Evolutionary conservation across 2,113 vertebrate species (phyloP).

Genomic region (Phaetusa simplex): DNA sequence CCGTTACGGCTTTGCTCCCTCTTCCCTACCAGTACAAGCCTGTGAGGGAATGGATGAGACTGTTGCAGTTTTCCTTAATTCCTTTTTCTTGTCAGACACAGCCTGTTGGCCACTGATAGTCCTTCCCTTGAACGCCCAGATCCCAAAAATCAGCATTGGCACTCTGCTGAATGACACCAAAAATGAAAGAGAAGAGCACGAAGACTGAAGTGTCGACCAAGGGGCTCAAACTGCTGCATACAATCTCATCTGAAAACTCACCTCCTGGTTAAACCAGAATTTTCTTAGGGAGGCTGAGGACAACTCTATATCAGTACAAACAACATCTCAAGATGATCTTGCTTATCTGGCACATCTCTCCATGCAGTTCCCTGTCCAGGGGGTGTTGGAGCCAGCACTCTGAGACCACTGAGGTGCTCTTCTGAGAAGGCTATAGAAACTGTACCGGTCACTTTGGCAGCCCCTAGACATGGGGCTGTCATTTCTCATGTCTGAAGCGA

Average conservation of each 20-base stretch:
- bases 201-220: not conserved
- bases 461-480: not conserved
- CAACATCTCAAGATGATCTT: not conserved
- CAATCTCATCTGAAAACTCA: not conserved
- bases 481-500: not conserved
- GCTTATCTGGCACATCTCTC: not conserved
- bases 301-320: not conserved
- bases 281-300: not conserved
- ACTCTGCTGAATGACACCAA: not conserved
- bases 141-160: not conserved
- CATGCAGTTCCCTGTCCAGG: not conserved
- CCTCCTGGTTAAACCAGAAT: not conserved
- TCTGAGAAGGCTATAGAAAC: not conserved
- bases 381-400: not conserved
- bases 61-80: not conserved
- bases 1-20: not conserved
- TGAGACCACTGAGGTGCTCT: not conserved
- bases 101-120: not conserved
- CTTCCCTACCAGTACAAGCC: not conserved
- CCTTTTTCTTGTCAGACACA: not conserved
- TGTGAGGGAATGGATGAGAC: not conserved
- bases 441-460: not conserved
- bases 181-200: not conserved
- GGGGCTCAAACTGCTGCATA: not conserved
- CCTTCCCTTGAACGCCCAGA: not conserved